A percentile compares a stretch with the other conserved stretches of the same genome.
These are phyloP conservation scores for Trichechus manatus DNA, from an alignment of 2,113 vertebrate species.

Conservation along the genomic window DNA sequence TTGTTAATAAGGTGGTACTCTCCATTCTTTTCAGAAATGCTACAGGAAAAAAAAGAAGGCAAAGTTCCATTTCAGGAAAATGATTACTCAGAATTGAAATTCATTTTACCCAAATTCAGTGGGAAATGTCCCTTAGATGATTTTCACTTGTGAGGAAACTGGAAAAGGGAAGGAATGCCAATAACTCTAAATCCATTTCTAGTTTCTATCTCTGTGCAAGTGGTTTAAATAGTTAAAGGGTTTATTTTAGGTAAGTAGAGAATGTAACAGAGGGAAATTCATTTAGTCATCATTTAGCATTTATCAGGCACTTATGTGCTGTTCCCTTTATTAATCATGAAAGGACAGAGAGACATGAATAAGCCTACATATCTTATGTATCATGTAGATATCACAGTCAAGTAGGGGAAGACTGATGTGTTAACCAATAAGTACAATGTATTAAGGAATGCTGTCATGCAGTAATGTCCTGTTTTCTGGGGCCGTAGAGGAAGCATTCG, in stretches of 20 bases:
- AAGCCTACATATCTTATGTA: not conserved
- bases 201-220: not conserved
- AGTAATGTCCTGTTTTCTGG: not conserved
- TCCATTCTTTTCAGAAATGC: constrained; percentile 42
- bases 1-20: constrained; percentile 43
- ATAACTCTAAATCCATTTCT: not conserved
- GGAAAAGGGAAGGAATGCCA: not conserved
- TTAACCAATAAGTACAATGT: not conserved
- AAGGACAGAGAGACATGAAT: constrained; percentile 28
- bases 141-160: not conserved
- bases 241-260: constrained; percentile 46
- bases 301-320: not conserved
- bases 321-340: not conserved
- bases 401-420: not conserved
- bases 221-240: not conserved
- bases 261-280: not conserved
- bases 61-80: not conserved
- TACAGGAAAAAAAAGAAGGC: not conserved
- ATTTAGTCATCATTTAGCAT: not conserved
- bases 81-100: constrained; percentile 58
- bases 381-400: not conserved
- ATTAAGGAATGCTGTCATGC: not conserved
- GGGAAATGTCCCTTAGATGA: constrained; percentile 38
- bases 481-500: not conserved
- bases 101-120: constrained; percentile 40